A percentile compares a stretch with the other conserved stretches of the same genome.
Conservation (phyloP, 2,797 vertebrate genomes). For the Buphagus erythrorhynchus region DNA sequence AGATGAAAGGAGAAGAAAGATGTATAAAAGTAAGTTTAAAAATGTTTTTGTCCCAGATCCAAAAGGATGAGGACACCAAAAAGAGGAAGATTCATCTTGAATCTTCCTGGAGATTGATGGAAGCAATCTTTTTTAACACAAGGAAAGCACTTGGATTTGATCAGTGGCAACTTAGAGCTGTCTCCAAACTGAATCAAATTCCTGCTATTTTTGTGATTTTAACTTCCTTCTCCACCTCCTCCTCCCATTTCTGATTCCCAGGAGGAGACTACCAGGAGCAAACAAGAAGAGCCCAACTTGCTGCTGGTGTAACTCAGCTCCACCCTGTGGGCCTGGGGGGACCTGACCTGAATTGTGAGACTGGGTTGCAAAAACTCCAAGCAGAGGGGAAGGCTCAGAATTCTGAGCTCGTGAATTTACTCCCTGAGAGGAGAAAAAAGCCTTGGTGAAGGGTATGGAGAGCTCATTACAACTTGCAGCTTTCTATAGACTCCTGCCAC, state of each 20-base stretch:
- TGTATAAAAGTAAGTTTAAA: background rate
- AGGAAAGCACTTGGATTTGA: conserved; percentile 18
- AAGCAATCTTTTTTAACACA: background rate
- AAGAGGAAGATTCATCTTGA: background rate
- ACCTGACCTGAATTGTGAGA: background rate
- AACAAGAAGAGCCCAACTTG: background rate
- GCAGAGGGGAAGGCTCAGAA: background rate
- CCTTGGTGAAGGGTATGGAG: background rate
- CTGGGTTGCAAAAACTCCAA: background rate
- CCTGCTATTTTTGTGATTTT: background rate
- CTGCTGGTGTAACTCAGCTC: background rate
- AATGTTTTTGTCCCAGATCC: background rate
- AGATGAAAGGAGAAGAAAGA: background rate
- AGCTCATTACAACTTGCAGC: background rate
- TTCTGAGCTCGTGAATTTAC: background rate
- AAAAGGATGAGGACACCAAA: background rate
- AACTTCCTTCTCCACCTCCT: background rate
- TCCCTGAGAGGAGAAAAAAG: background rate
- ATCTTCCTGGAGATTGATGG: conserved; percentile 34
- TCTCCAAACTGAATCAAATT: conserved; percentile 19
- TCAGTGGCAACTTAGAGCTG: background rate
- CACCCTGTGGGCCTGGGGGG: background rate
- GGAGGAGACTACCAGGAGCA: background rate
- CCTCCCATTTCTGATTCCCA: background rate
- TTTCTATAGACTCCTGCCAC: background rate